Percentiles rank a stretch among this genome's conserved stretches.
phyloP scores from a whole-genome alignment of 1,140 invertebrate species.

The Trinorchestia longiramus region DNA sequence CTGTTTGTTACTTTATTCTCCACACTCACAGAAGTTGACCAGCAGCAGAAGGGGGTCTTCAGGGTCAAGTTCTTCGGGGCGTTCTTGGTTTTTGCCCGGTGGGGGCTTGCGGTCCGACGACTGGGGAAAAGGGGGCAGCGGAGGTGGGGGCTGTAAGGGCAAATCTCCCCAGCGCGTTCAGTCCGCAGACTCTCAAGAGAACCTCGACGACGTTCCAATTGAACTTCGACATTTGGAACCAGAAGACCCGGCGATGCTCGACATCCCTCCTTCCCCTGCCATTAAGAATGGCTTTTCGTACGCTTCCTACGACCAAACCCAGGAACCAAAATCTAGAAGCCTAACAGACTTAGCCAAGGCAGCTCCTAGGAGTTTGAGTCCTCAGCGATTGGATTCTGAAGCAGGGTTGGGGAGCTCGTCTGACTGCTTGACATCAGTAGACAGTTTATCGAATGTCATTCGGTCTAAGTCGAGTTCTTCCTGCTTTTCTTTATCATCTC shows the following conservation, averaged over 20 bases:
- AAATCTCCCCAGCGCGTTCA: slow-evolving; percentile 58
- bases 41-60: slow-evolving; percentile 65
- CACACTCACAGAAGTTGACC: slow-evolving; percentile 65
- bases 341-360: slow-evolving; percentile 62
- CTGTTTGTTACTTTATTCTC: background rate
- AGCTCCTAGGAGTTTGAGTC: slow-evolving; percentile 51
- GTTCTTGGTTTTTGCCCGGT: slow-evolving; percentile 80
- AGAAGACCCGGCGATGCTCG: slow-evolving; percentile 69
- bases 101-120: slow-evolving; percentile 49
- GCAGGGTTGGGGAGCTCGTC: slow-evolving; percentile 58
- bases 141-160: slow-evolving; percentile 70
- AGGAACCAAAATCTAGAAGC: slow-evolving; percentile 57
- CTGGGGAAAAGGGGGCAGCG: background rate
- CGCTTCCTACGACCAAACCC: background rate
- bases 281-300: background rate
- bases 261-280: slow-evolving; percentile 60
- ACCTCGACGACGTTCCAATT: slow-evolving; percentile 85
- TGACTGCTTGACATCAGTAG: slow-evolving; percentile 51
- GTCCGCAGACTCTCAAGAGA: slow-evolving; percentile 71
- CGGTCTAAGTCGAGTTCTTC: slow-evolving; percentile 68
- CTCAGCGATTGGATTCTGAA: background rate
- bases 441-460: slow-evolving; percentile 62
- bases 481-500: slow-evolving; percentile 59
- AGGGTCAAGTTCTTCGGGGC: slow-evolving; percentile 61
- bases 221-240: slow-evolving; percentile 88